Base-by-base conservation (phyloP, 2,888 invertebrate species). In the Hypsopygia costalis region DNA sequence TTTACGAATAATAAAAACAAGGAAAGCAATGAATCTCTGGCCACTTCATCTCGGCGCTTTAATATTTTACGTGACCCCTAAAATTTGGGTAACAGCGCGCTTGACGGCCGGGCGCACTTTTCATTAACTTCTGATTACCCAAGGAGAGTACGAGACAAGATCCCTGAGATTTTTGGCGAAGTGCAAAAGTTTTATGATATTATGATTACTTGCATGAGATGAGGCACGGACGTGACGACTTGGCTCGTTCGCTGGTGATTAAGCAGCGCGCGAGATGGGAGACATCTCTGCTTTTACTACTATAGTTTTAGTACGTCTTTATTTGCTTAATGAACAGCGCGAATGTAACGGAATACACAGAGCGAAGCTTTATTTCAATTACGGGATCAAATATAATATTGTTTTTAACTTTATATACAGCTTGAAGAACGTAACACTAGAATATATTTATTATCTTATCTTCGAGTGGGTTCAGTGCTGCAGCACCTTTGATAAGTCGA, bases 51-150 rank as follows among this genome's bases (percentile, higher is more conserved):
- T 79, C 76, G 75, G 69, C 77, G 76, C 74, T 85, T 87, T 88
- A 87, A 88, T 88, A 88, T 88, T 88, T 85, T 88, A 88, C 88
- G 88, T 88, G 88, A 87, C 86, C 87, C 72, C 83, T 81, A 76
- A 86, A 85, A 82, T 83, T 79, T 81, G 73, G 75, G 76, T 72
- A 65, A 69, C 65, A 67, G 59, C 62, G 58, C 62, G 69, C 51
- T 71, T 65, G 73, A 67, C 72, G 69, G 72, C 58, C 71, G 71
- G 69, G 80, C 78, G 79, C 79, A 82, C 81, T 85, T 83, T 83
- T 86, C 88, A 87, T 88, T 87, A 87, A 81, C 72, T 81, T 81
- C 77, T 81, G 86, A 87, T 86, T 87, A 86, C 85, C 76, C 76
- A 61, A 61, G 56, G 73, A 71, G 76, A 73, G 73, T 56, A 62